Conservation (phyloP, 1,140 invertebrate species). For the Pristionchus pacificus region DNA sequence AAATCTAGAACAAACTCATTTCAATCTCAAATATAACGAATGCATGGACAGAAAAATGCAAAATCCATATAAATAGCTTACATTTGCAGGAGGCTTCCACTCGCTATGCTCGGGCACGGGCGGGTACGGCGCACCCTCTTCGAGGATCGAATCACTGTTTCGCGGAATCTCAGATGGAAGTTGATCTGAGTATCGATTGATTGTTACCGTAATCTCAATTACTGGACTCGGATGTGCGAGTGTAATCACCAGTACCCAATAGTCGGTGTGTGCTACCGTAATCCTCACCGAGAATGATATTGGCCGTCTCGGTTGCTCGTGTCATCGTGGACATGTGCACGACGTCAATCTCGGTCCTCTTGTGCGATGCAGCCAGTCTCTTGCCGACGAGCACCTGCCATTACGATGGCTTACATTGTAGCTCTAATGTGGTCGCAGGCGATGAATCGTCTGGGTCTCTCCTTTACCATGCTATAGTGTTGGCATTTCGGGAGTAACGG, state of each 20-base stretch:
- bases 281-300: constrained; percentile 67
- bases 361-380: constrained; percentile 33
- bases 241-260: no score
- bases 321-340: constrained; percentile 77
- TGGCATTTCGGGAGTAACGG: no score
- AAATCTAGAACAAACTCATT: background rate
- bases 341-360: constrained; percentile 42
- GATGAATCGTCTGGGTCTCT: no score
- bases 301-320: constrained; percentile 81
- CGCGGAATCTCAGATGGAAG: background rate
- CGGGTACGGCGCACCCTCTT: constrained; percentile 84
- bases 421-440: background rate
- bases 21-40: no score
- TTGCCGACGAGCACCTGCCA: constrained; percentile 48
- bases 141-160: constrained; percentile 63
- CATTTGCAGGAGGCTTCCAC: constrained; percentile 78
- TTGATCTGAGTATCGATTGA: background rate
- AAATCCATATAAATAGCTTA: constrained; percentile 61
- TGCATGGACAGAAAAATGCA: no score
- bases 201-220: background rate
- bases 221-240: no score
- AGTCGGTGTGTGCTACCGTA: no score
- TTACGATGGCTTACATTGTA: background rate
- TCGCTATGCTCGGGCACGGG: constrained; percentile 79
- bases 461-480: no score